Percentiles rank a stretch among this genome's conserved stretches.
Evolutionary conservation across 2,888 invertebrate genomes (phyloP).

Genomic region (Drosophila affinis): DNA sequence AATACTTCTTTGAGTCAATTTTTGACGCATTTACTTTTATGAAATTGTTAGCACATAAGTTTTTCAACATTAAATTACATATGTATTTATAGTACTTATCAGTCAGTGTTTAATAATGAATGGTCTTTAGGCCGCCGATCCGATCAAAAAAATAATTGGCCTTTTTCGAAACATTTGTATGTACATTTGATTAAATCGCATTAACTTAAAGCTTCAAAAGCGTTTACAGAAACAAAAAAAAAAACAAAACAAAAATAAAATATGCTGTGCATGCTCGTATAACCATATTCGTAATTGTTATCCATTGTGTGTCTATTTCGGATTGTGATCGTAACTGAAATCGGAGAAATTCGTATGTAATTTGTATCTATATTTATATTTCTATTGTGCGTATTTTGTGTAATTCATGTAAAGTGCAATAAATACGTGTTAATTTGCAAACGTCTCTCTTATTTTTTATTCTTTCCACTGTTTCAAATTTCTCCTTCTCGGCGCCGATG

Average conservation of each 20-base stretch:
- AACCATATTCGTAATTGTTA: conserved; percentile 57
- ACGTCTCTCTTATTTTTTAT: neutral
- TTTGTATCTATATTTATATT: conserved; percentile 59
- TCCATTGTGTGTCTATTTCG: conserved; percentile 59
- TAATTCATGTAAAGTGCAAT: conserved; percentile 69
- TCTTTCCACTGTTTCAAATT: neutral
- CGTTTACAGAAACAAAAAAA: conserved; percentile 48
- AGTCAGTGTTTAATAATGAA: conserved; percentile 30
- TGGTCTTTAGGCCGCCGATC: conserved; percentile 44
- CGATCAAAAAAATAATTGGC: conserved; percentile 70
- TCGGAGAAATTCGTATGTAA: conserved; percentile 49
- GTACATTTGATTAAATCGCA: conserved; percentile 74
- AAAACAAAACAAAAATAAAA: conserved; percentile 14
- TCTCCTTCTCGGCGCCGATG: neutral
- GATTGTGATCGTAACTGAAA: conserved; percentile 71
- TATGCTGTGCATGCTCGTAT: conserved; percentile 56
- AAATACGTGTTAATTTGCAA: conserved; percentile 66
- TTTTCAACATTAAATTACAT: conserved; percentile 30
- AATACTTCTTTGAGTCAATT: conserved; percentile 75
- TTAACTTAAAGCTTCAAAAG: conserved; percentile 73
- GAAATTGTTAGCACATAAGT: conserved; percentile 63
- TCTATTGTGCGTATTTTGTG: conserved; percentile 68
- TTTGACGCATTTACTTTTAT: conserved; percentile 82
- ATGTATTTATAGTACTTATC: conserved; percentile 52
- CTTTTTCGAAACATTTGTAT: conserved; percentile 70